phyloP scores from a whole-genome alignment of 64 coral and sea anemone genomes.

The Pachyseris speciosa region DNA sequence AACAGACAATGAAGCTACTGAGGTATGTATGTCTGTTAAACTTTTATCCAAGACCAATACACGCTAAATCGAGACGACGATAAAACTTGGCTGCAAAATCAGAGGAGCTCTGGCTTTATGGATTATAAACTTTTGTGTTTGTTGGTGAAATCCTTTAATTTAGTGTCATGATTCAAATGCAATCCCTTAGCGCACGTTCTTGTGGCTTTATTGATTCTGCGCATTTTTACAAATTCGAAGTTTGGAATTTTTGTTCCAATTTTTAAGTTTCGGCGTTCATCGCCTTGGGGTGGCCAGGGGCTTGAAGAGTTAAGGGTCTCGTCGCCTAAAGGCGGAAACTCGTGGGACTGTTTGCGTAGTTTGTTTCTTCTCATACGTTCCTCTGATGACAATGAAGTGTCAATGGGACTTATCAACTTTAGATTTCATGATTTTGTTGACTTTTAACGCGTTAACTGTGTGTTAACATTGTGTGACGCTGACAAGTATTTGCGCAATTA shows the following conservation, averaged over 20 bases:
- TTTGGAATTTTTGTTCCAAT: background rate
- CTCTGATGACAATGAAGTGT: background rate
- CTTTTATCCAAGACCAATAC: background rate
- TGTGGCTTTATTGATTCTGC: background rate
- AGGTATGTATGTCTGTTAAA: background rate
- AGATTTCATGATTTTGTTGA: conserved; percentile 17
- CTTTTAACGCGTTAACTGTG: background rate
- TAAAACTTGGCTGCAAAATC: too few species aligned
- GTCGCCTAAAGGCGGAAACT: too few species aligned
- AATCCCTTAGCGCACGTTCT: too few species aligned
- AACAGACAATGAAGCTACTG: background rate
- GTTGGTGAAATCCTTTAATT: too few species aligned
- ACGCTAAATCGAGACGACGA: too few species aligned
- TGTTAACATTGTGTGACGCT: background rate
- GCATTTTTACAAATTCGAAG: background rate
- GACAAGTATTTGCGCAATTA: background rate
- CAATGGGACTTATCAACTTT: background rate
- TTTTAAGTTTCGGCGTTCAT: too few species aligned
- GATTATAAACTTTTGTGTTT: too few species aligned
- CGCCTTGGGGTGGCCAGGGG: too few species aligned
- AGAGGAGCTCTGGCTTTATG: too few species aligned
- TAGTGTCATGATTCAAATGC: too few species aligned
- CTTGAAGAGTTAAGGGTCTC: too few species aligned
- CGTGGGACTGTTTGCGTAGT: too few species aligned
- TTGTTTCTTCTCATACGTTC: background rate